A percentile compares a stretch with the other conserved stretches of the same genome.
Conservation (phyloP, 2,797 vertebrate species). For the Pipistrellus pipistrellus region DNA sequence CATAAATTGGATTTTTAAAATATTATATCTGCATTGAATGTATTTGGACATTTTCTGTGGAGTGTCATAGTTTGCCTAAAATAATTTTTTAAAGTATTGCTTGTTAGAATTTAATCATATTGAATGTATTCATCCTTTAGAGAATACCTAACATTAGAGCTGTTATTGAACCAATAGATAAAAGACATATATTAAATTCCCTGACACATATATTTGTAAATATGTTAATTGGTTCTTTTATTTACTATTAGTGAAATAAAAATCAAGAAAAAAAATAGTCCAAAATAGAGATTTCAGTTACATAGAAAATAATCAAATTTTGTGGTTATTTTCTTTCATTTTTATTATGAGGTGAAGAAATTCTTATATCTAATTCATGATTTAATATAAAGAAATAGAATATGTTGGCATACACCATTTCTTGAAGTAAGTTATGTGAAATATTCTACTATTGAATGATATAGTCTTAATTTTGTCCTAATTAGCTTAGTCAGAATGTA, state of each 20-base stretch:
- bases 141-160: neutral
- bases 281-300: neutral
- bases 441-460: neutral
- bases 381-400: neutral
- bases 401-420: neutral
- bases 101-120: slow-evolving; percentile 12
- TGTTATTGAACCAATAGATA: neutral
- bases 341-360: neutral
- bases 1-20: neutral
- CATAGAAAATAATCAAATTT: neutral
- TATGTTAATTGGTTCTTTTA: neutral
- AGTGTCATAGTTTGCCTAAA: neutral
- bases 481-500: neutral
- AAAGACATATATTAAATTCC: neutral
- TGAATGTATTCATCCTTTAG: neutral
- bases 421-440: neutral
- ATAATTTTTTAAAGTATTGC: neutral
- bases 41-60: neutral
- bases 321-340: neutral
- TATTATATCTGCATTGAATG: neutral
- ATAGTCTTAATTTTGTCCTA: neutral
- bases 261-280: neutral
- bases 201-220: neutral
- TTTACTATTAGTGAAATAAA: neutral
- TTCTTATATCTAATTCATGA: neutral